These are phyloP conservation scores for Varecia variegata DNA, from an alignment of 2,797 vertebrate species.

Conservation along the genomic window DNA sequence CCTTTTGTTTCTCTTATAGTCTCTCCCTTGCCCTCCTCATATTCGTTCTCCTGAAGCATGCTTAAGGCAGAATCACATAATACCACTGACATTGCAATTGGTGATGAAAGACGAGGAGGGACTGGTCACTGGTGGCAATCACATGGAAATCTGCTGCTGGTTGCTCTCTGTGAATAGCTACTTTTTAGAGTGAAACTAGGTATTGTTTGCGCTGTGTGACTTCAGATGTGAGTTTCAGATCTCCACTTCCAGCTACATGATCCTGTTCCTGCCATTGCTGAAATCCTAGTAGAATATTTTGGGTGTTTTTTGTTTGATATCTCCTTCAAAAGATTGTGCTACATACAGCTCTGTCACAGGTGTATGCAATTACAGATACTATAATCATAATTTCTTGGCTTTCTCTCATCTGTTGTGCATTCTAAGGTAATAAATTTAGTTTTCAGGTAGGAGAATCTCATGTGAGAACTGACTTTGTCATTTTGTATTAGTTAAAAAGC, in stretches of 20 bases:
- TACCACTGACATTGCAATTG: accelerated
- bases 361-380: not conserved
- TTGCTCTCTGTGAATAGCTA: not conserved
- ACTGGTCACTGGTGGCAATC: not conserved
- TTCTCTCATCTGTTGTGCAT: not conserved
- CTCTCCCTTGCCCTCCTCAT: not conserved
- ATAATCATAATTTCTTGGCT: not conserved
- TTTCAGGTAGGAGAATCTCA: not conserved
- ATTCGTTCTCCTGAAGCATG: not conserved
- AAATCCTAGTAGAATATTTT: not conserved
- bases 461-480: not conserved
- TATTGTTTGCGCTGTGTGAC: not conserved
- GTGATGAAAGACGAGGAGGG: not conserved
- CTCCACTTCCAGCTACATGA: not conserved
- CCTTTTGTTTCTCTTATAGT: not conserved
- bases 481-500: slow-evolving; percentile 6
- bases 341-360: not conserved
- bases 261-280: not conserved
- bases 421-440: not conserved
- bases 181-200: not conserved
- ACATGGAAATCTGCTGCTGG: not conserved
- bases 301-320: not conserved
- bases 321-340: not conserved
- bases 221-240: not conserved
- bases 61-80: not conserved